phyloP scores from a whole-genome alignment of 2,113 vertebrate genomes.

The Hippocampus zosterae region DNA sequence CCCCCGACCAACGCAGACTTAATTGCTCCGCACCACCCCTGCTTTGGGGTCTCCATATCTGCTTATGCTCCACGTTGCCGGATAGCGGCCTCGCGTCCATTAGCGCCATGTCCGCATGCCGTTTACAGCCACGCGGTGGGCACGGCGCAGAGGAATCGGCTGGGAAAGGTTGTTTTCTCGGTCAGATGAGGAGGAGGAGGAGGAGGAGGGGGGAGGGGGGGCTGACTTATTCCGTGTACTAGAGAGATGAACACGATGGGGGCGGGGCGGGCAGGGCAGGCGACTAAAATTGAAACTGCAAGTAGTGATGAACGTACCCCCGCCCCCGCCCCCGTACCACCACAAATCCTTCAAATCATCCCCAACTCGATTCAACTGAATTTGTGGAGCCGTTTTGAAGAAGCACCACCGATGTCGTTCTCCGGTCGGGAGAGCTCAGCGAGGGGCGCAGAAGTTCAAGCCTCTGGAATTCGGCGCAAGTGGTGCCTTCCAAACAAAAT shows the following conservation, averaged over 20 bases:
- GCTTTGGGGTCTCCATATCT: conserved; percentile 69
- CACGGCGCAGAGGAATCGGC: conserved; percentile 26
- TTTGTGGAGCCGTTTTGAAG: too few relatives aligned
- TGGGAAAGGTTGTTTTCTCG: conserved; percentile 14
- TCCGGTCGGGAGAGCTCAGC: too few relatives aligned
- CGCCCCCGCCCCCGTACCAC: too few relatives aligned
- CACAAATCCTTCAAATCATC: not conserved
- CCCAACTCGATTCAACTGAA: not conserved
- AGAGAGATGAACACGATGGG: not conserved
- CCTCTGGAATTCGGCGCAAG: too few relatives aligned
- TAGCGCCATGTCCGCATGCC: conserved; percentile 46
- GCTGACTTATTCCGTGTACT: conserved; percentile 9
- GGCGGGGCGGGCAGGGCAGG: not conserved
- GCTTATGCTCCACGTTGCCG: conserved; percentile 72
- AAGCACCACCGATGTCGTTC: too few relatives aligned
- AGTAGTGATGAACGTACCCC: not conserved
- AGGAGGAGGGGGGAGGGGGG: conserved; percentile 8
- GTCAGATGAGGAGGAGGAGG: conserved; percentile 11
- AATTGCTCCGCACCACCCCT: conserved; percentile 69
- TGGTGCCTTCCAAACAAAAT: too few relatives aligned
- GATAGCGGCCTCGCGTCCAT: conserved; percentile 67
- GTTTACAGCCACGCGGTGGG: conserved; percentile 52
- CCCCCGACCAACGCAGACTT: conserved; percentile 69
- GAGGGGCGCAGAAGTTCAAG: too few relatives aligned
- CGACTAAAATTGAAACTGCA: not conserved